Evolutionary conservation across 2,888 invertebrate species (phyloP).

Genomic region (Drosophila recens): DNA sequence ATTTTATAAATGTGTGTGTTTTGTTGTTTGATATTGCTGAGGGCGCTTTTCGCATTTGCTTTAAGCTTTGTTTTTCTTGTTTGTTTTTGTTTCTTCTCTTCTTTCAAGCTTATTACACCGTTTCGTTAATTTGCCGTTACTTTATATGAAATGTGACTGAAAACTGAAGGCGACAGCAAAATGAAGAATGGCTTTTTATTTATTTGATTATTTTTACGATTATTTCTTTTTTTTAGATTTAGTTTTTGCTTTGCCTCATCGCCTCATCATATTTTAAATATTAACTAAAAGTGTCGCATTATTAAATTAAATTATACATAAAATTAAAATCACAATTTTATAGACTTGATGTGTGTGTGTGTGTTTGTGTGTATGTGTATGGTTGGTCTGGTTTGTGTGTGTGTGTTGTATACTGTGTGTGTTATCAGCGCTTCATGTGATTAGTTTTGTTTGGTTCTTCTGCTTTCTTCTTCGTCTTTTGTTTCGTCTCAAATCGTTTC

Average conservation of each 20-base stretch:
- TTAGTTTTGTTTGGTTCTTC: conserved; percentile 43
- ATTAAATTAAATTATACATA: conserved; percentile 79
- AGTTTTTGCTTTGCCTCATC: conserved; percentile 38
- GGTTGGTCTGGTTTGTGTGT: conserved; percentile 20
- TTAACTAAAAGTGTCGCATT: conserved; percentile 64
- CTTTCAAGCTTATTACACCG: conserved; percentile 37
- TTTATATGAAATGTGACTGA: conserved; percentile 52
- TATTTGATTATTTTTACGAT: conserved; percentile 22
- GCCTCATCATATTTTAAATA: conserved; percentile 45
- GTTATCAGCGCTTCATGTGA: conserved; percentile 48
- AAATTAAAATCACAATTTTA: conserved; percentile 85
- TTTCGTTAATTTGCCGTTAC: conserved; percentile 45
- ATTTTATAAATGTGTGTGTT: conserved; percentile 23
- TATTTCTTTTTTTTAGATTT: conserved; percentile 33
- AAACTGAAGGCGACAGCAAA: conserved; percentile 56
- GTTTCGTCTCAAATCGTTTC: conserved; percentile 5
- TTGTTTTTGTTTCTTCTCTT: conserved; percentile 1
- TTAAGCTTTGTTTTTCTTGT: conserved; percentile 6
- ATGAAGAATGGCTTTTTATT: conserved; percentile 52
- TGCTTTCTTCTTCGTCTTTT: conserved; percentile 19
- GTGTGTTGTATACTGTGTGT: conserved; percentile 41
- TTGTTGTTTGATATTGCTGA: conserved; percentile 57
- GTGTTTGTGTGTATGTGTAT: conserved; percentile 11
- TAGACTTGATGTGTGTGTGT: conserved; percentile 83
- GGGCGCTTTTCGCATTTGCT: conserved; percentile 16